phyloP scores from a whole-genome alignment of 2,888 invertebrate species.

The Eudasyphora cyanicolor region DNA sequence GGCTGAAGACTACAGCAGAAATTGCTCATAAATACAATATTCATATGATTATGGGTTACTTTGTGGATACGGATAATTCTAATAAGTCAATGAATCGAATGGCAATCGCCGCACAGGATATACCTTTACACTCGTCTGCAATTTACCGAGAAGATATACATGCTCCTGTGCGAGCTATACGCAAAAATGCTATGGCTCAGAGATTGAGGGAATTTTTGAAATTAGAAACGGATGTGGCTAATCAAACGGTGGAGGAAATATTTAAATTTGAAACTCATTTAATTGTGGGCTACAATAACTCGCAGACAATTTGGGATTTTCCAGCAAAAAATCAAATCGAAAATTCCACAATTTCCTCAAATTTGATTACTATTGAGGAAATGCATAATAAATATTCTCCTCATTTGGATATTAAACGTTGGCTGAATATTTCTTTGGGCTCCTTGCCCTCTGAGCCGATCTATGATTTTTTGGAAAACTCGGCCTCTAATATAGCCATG shows the following conservation, averaged over 20 bases:
- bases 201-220: slow-evolving; percentile 48
- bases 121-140: slow-evolving; percentile 62
- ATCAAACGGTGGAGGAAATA: slow-evolving; percentile 69
- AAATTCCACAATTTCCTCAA: slow-evolving; percentile 59
- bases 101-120: slow-evolving; percentile 54
- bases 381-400: slow-evolving; percentile 11
- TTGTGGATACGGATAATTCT: slow-evolving; percentile 62
- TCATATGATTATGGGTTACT: slow-evolving; percentile 53
- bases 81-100: not conserved
- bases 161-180: not conserved
- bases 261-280: slow-evolving; percentile 72
- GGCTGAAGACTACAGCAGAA: slow-evolving; percentile 55
- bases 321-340: slow-evolving; percentile 66
- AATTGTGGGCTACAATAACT: slow-evolving; percentile 61
- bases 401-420: not conserved
- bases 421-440: slow-evolving; percentile 68
- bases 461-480: slow-evolving; percentile 47
- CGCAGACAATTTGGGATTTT: not conserved
- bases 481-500: slow-evolving; percentile 67
- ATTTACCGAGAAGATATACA: slow-evolving; percentile 68
- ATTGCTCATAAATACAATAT: slow-evolving; percentile 50
- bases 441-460: slow-evolving; percentile 4
- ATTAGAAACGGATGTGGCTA: slow-evolving; percentile 62
- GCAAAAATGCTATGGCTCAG: not conserved
- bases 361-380: slow-evolving; percentile 39